A percentile compares a stretch with the other conserved stretches of the same genome.
Conservation (phyloP, 1,140 invertebrate genomes). For the Galendromus occidentalis region DNA sequence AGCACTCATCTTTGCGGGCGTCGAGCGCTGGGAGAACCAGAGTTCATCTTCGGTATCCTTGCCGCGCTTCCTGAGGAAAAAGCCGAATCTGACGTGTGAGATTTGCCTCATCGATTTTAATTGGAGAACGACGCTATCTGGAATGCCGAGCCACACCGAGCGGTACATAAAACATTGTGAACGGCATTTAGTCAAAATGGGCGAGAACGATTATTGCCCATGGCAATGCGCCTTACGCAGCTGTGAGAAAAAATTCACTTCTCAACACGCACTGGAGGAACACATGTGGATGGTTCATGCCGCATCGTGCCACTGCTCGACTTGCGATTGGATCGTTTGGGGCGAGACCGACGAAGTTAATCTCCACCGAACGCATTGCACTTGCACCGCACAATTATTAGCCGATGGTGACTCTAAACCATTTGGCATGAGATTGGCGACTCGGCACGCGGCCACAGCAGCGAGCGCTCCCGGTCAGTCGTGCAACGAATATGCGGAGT, state of each 20-base stretch:
- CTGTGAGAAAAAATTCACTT: neutral
- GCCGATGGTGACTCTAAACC: no score
- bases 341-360: neutral
- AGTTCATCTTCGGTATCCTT: neutral
- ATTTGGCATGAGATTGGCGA: no score
- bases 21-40: neutral
- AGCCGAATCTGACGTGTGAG: neutral
- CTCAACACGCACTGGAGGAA: neutral
- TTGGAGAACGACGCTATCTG: neutral
- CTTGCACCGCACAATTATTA: neutral
- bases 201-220: neutral
- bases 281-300: conserved; percentile 2
- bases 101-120: neutral
- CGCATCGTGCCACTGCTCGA: neutral
- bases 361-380: neutral
- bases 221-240: neutral
- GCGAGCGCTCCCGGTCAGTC: no score
- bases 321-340: conserved; percentile 6
- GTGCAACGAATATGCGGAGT: no score
- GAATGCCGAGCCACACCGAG: neutral
- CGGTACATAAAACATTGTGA: neutral
- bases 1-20: neutral
- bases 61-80: no score
- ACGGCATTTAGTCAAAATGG: neutral
- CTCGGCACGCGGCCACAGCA: no score